Evolutionary conservation across 2,113 vertebrate species (phyloP).

Genomic region (Tenrec ecaudatus): DNA sequence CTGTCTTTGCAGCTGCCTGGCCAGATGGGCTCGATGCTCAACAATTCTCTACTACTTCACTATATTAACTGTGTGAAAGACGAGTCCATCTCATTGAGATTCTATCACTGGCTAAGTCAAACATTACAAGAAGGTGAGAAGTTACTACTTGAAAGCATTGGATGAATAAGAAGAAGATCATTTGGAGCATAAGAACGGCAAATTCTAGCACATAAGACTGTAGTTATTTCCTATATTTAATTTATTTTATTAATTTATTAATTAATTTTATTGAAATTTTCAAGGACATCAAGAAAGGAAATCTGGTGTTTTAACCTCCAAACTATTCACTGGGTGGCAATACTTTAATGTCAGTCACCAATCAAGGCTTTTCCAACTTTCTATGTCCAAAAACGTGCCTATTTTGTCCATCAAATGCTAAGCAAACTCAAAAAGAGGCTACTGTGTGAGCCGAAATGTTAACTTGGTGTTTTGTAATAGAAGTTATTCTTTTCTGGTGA

Average conservation of each 20-base stretch:
- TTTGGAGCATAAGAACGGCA: slow-evolving; percentile 34
- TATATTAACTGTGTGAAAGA: slow-evolving; percentile 94
- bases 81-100: slow-evolving; percentile 91
- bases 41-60: slow-evolving; percentile 92
- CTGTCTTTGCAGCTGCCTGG: slow-evolving; percentile 91
- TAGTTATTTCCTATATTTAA: slow-evolving; percentile 57
- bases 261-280: slow-evolving; percentile 59
- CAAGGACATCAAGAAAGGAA: slow-evolving; percentile 27
- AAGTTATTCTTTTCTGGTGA: slow-evolving; percentile 43
- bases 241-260: too few relatives aligned
- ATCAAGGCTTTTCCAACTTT: background rate
- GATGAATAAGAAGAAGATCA: slow-evolving; percentile 4
- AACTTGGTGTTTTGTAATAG: slow-evolving; percentile 47
- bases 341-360: slow-evolving; percentile 11
- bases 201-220: slow-evolving; percentile 4
- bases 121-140: slow-evolving; percentile 93
- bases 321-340: background rate
- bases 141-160: background rate
- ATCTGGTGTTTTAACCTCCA: background rate
- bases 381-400: slow-evolving; percentile 12
- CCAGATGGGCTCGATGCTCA: slow-evolving; percentile 95
- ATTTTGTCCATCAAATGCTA: slow-evolving; percentile 48
- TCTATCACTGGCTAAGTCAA: slow-evolving; percentile 94
- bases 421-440: slow-evolving; percentile 26
- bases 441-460: background rate